Conservation (phyloP, 35 echinoderm and acorn worm species). For the Ptychodera flava region DNA sequence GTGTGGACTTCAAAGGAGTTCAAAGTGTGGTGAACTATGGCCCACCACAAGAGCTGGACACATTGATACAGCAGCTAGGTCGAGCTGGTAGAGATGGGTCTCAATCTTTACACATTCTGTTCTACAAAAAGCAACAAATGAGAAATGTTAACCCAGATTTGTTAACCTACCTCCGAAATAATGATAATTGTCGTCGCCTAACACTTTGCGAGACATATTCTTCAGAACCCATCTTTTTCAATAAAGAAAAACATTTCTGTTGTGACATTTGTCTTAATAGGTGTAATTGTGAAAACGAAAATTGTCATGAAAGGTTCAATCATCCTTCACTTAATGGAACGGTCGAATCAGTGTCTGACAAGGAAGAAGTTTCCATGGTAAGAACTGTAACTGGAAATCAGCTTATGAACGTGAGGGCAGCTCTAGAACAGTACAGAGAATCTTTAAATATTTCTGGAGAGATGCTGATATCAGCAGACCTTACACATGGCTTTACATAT, state of each 20-base stretch:
- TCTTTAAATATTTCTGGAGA: neutral
- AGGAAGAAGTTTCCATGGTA: neutral
- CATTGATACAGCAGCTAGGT: neutral
- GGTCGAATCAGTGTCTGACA: neutral
- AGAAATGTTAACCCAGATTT: neutral
- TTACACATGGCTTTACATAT: neutral
- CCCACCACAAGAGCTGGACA: neutral
- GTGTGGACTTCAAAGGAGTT: neutral
- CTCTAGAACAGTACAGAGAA: neutral
- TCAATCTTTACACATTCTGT: neutral
- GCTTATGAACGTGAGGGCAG: neutral
- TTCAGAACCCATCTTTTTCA: neutral
- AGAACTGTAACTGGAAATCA: neutral
- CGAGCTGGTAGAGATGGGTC: neutral
- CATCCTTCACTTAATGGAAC: neutral
- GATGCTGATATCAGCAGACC: neutral
- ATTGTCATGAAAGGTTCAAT: neutral
- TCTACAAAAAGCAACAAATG: neutral
- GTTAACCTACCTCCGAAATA: neutral
- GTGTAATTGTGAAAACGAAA: neutral
- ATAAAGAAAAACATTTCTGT: neutral
- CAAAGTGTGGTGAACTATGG: neutral
- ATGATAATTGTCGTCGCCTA: neutral
- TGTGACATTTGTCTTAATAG: neutral
- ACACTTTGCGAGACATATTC: neutral